Base-by-base conservation (phyloP, 2,797 vertebrate species). In the Alfaro cultratus region DNA sequence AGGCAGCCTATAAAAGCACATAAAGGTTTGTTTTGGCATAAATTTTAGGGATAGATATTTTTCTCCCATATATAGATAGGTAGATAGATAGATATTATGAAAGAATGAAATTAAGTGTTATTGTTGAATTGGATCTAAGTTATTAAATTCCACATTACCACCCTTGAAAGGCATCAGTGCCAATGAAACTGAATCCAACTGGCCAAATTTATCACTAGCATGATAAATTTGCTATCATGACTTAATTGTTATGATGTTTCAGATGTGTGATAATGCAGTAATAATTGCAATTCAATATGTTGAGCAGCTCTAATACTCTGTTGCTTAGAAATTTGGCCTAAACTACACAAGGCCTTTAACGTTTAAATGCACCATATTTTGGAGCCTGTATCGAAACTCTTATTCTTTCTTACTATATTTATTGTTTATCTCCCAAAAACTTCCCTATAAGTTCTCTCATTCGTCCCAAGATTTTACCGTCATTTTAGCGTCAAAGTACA, bases 1-100 rank as follows among this genome's bases (percentile, higher is more conserved):
- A 82, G 29, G 62, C 86, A 82, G 73, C 49, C 53, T 77, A 71
- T 74, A 76, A 43, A 75, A 87, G 74, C 39, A 77, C 60, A 89
- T 47, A 86, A 78, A 94, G 93, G 93, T 94, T 80, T 43, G 92
- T 92, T 82, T 72, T 76, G 85, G 73, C 31, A 36, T 49, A 78
- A 43, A 41, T 13, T 75, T 51, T 62, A 23, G 34, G 75, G 43
- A 74, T 23, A 57, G 15, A 18, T 16, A 13, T 68, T 46, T 46
- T 73, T 72, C 13, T 41, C 18, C 76, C 53, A 72, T 31, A 31
- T 9, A 26, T 45, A 36, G n/a, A 71, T 29, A 70, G 23, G 16
- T 45, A 36, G 57, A 72, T 18, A 71, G 12, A 72, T 31, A 72
- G 70, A 47, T 47, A 11, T 68, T n/a, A 41, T 41, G 36, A 68